Evolutionary conservation across 1,140 invertebrate genomes (phyloP), one percentile per base, ranked within the genome.

Genomic region (Myzus persicae): DNA sequence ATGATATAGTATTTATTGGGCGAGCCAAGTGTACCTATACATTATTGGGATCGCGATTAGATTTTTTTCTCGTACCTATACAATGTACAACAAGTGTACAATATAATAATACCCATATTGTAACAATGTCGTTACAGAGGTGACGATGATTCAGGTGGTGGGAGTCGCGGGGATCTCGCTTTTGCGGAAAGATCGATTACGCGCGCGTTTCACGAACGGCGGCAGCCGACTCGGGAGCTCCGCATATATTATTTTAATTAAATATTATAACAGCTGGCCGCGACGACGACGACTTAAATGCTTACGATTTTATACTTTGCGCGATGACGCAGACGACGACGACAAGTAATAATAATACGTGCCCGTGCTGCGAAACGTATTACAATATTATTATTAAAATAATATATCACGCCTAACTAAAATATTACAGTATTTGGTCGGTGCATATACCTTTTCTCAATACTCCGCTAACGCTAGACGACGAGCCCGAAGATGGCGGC

Each of bases 391-490:
- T 26, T 31, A 59, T 31, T 59, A 9, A 31, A 11, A 11, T 59
- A 59, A 59, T 11, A 59, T 59, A 67, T 67, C 59, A 4, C 54
- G 26, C 26, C 26, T 31, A 59, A 59, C 26, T 59, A 59, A 9
- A 67, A 54, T n/a, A 44, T 54, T 54, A 54, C 24, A 54, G 54
- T 26, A 54, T 1, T 67, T n/a, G 31, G 31, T n/a, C 82, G 38
- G 9, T 42, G 84, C 11, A 46, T 90, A 26, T 90, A 90, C 89
- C 89, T 90, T 90, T 90, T 67, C 89, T 59, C 54, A 90, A 67
- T 26, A 90, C 89, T 6, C 24, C 89, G 89, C 89, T 90, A 11
- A 38, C 89, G 89, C 89, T 90, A 14, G 48, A 90, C 14, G 89
- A 90, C 38, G 89, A 31, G 14, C 51, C 51, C 51, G 89, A 67